Evolutionary conservation across 23 tunicate species (phyloP).

Genomic region (Ascidia mentula): DNA sequence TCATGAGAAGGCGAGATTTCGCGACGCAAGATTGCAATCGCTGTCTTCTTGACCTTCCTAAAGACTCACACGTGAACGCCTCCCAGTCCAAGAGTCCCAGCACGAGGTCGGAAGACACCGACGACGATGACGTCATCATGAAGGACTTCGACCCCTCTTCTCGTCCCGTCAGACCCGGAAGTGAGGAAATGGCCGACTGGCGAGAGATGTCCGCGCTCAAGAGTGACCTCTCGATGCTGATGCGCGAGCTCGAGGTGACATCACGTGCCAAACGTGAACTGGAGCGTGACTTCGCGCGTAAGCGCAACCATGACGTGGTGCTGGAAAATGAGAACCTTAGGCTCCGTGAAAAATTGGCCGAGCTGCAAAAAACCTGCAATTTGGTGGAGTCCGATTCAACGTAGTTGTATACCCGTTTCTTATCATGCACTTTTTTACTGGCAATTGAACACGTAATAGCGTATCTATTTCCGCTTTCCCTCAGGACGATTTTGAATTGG

Average conservation of each 20-base stretch:
- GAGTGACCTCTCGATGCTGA: constrained; percentile 50
- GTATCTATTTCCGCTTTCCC: too few relatives aligned
- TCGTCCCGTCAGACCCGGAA: background rate
- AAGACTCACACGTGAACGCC: background rate
- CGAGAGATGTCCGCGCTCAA: constrained; percentile 56
- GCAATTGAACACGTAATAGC: too few relatives aligned
- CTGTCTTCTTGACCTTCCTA: background rate
- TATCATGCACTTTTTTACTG: too few relatives aligned
- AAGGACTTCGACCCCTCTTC: background rate
- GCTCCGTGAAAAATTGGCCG: constrained; percentile 14
- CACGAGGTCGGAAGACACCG: background rate
- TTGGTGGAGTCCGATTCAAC: constrained; percentile 5
- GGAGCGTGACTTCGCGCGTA: constrained; percentile 50
- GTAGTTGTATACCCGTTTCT: too few relatives aligned
- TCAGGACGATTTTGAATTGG: too few relatives aligned
- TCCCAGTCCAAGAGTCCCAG: background rate
- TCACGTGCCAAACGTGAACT: constrained; percentile 54
- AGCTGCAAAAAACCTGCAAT: constrained; percentile 1
- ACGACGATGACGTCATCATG: constrained; percentile 18
- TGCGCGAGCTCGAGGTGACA: constrained; percentile 49
- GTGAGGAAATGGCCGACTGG: constrained; percentile 35
- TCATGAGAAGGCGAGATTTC: constrained; percentile 5
- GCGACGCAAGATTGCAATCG: background rate
- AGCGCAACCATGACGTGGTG: constrained; percentile 17
- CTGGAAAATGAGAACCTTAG: constrained; percentile 48